Evolutionary conservation across 2,888 invertebrate species (phyloP), one percentile per base, ranked within the genome.

Genomic region (Syrphus vitripennis): DNA sequence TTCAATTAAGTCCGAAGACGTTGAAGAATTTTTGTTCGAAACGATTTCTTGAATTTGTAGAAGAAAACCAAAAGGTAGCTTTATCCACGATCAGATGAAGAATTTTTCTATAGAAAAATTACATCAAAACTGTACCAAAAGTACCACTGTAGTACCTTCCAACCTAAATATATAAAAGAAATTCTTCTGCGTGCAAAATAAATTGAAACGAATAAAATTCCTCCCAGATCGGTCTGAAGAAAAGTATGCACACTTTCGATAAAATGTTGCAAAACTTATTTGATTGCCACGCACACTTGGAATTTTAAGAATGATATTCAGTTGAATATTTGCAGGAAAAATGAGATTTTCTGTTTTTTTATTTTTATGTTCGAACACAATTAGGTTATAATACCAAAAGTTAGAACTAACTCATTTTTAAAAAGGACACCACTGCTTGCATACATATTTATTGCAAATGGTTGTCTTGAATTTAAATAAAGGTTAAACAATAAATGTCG

Each of bases 11-110:
- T 63, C 61, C 48, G 16, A 76, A 55, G 70, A 76, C 76, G 72
- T 48, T 63, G 48, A 77, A 50, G 84, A 80, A 84, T 80, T 59
- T 65, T 2, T 31, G 19, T 59, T 57, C 80, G 40, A 42, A 71
- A 72, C 67, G 76, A 81, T 77, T 72, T 77, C 76, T 84, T 76
- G 84, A 80, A 84, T 81, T 84, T 69, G 34, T 72, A 76, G 45
- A 45, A 59, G n/a, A 79, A n/a, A n/a, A 42, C 59, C 50, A 29
- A 50, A 19, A n/a, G 29, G 19, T 34, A 48, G n/a, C n/a, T n/a
- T n/a, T 14, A 31, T n/a, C n/a, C n/a, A n/a, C n/a, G 48, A 34
- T 67, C 21, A 29, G 61, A 55, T 70, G 69, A 9, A 61, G 24
- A 50, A 67, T 50, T 50, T n/a, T 50, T 50, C 24, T 37, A 21